phyloP scores from a whole-genome alignment of 2,888 invertebrate genomes.

The Ophion ventricosus region DNA sequence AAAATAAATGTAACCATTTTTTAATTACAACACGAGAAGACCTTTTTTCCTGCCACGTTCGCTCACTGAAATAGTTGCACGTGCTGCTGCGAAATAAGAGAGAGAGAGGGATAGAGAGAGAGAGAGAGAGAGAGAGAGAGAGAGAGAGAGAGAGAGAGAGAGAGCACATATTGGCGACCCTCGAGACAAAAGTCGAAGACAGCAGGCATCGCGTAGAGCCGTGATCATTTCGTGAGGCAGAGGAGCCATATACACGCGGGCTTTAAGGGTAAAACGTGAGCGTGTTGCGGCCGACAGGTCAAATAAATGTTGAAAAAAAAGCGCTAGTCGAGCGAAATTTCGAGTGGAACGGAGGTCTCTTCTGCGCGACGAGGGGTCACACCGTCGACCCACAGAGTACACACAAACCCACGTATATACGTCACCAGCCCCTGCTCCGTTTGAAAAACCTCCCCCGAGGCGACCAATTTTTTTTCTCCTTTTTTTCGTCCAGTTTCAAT shows the following conservation, averaged over 20 bases:
- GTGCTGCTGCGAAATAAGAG: slow-evolving; percentile 46
- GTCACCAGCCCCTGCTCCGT: slow-evolving; percentile 63
- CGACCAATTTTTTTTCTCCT: slow-evolving; percentile 60
- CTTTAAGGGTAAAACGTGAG: slow-evolving; percentile 72
- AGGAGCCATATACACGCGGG: slow-evolving; percentile 40
- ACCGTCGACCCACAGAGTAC: slow-evolving; percentile 74
- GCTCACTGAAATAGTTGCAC: slow-evolving; percentile 44
- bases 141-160: slow-evolving; percentile 25
- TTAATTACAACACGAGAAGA: slow-evolving; percentile 26
- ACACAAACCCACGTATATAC: slow-evolving; percentile 65
- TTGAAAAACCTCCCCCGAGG: slow-evolving; percentile 62
- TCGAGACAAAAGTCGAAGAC: slow-evolving; percentile 70
- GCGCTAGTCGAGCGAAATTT: slow-evolving; percentile 82
- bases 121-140: slow-evolving; percentile 23
- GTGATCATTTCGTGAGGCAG: slow-evolving; percentile 52
- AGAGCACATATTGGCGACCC: slow-evolving; percentile 52
- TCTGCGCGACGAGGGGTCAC: slow-evolving; percentile 74
- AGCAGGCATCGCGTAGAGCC: slow-evolving; percentile 62
- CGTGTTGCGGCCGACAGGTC: slow-evolving; percentile 82
- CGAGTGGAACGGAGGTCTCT: slow-evolving; percentile 76
- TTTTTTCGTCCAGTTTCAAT: slow-evolving; percentile 46
- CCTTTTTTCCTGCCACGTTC: slow-evolving; percentile 31
- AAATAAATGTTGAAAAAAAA: slow-evolving; percentile 82
- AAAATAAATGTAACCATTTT: not conserved
- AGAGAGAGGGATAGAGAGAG: no score